Evolutionary conservation across 2,797 vertebrate genomes (phyloP).

Genomic region (Microcaecilia unicolor): DNA sequence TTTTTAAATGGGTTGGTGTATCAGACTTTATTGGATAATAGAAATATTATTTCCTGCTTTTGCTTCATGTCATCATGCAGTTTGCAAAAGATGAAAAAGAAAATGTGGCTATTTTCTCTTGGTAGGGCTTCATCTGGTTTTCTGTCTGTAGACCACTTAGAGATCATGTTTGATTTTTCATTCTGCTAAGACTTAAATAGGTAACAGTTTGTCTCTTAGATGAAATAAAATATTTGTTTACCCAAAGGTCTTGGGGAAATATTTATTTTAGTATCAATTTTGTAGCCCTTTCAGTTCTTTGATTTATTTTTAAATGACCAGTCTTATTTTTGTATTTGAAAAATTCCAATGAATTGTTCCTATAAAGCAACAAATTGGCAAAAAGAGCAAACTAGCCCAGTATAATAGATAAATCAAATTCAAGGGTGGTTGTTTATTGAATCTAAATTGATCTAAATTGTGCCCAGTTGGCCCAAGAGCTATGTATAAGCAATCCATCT

Average conservation of each 20-base stretch:
- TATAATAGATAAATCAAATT: conserved; percentile 93
- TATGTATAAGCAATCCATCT: conserved; percentile 92
- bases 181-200: neutral
- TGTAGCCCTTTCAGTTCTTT: conserved; percentile 25
- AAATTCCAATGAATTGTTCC: conserved; percentile 82
- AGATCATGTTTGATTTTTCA: neutral
- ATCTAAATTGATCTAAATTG: conserved; percentile 99
- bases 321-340: conserved; percentile 46
- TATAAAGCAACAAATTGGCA: conserved; percentile 66
- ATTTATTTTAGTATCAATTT: no score
- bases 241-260: neutral
- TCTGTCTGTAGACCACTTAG: neutral
- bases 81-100: no score
- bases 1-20: no score
- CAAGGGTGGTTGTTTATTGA: conserved; percentile 91
- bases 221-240: neutral
- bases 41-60: no score
- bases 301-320: conserved; percentile 48
- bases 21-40: no score
- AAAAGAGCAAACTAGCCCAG: conserved; percentile 56
- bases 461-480: conserved; percentile 79
- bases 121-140: no score
- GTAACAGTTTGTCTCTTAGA: neutral
- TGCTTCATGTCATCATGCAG: no score
- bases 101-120: no score